Conservation (phyloP, 2,797 vertebrate genomes). For the Vespertilio murinus region DNA sequence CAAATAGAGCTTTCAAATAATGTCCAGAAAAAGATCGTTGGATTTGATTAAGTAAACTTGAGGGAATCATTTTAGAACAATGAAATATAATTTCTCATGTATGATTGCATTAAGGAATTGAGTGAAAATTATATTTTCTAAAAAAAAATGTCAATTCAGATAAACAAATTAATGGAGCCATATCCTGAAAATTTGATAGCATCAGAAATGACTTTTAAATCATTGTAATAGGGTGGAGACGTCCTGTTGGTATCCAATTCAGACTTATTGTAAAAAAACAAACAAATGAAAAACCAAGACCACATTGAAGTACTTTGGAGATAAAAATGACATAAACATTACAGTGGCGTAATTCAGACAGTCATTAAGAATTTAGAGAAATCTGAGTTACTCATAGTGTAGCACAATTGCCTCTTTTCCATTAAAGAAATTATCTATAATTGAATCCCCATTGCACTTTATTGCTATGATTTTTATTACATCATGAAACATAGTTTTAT, state of each 20-base stretch:
- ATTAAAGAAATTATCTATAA: background rate
- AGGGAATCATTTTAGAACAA: background rate
- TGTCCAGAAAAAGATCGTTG: background rate
- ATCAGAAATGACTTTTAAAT: background rate
- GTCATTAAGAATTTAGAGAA: background rate
- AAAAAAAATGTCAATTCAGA: background rate
- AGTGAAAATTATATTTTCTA: background rate
- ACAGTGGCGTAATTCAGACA: background rate
- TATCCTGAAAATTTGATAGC: background rate
- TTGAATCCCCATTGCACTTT: background rate
- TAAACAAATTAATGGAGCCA: background rate
- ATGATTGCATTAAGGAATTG: background rate
- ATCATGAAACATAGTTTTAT: background rate
- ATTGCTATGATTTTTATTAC: background rate
- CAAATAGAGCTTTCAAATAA: background rate
- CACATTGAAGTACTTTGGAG: background rate
- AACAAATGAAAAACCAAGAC: background rate
- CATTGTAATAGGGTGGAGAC: background rate
- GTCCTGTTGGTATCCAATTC: background rate
- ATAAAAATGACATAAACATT: background rate
- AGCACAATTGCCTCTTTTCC: background rate
- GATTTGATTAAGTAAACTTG: background rate
- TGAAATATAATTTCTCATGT: background rate
- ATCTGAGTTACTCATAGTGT: background rate
- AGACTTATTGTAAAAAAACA: background rate